phyloP scores from a whole-genome alignment of 2,797 vertebrate genomes.

The Myotis daubentonii region DNA sequence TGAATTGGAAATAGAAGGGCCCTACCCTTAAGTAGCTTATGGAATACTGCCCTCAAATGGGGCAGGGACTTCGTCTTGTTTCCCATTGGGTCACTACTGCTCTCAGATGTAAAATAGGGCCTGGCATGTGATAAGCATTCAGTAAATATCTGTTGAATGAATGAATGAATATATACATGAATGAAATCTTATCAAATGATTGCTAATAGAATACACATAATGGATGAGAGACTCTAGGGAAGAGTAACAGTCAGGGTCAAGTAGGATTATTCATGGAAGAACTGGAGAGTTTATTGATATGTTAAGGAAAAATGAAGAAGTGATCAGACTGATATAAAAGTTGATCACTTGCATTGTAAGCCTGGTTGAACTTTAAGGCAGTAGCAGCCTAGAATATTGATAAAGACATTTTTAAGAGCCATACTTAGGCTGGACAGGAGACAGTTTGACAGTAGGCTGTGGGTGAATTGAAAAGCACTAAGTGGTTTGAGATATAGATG shows the following conservation, averaged over 20 bases:
- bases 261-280: constrained; percentile 36
- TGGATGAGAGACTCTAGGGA: background rate
- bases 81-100: background rate
- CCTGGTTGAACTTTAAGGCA: constrained; percentile 11
- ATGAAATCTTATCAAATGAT: constrained; percentile 23
- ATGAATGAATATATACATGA: background rate
- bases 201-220: background rate
- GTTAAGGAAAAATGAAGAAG: background rate
- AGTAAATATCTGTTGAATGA: constrained; percentile 38
- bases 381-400: background rate
- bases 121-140: background rate
- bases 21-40: background rate
- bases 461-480: background rate
- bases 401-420: constrained; percentile 16
- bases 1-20: background rate
- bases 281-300: constrained; percentile 11
- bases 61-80: background rate
- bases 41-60: background rate
- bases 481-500: background rate
- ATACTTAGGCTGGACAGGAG: background rate
- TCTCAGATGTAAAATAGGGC: background rate
- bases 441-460: background rate
- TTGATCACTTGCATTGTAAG: background rate
- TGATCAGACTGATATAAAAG: background rate
- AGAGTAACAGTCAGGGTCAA: background rate